Percentiles rank a stretch among this genome's conserved stretches.
Conservation (phyloP, 2,113 vertebrate species). For the Collichthys lucidus region DNA sequence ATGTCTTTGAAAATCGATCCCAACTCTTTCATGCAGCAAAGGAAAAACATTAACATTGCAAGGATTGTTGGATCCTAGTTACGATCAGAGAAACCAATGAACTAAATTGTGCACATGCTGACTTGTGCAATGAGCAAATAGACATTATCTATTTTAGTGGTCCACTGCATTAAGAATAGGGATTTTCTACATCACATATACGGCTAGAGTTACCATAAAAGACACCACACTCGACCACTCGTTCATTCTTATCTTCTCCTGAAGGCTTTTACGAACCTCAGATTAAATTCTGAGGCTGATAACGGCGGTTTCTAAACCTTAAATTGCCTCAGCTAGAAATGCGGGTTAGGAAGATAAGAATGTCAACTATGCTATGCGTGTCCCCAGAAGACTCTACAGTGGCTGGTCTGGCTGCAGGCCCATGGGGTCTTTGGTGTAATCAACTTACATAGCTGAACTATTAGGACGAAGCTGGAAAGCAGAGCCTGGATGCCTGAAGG, state of each 20-base stretch:
- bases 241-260: slow-evolving; percentile 24
- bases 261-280: slow-evolving; percentile 30
- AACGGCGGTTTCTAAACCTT: slow-evolving; percentile 56
- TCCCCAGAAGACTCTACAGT: slow-evolving; percentile 62
- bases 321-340: slow-evolving; percentile 66
- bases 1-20: slow-evolving; percentile 5
- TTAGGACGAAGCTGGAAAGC: slow-evolving; percentile 43
- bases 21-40: neutral
- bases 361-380: slow-evolving; percentile 66
- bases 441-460: slow-evolving; percentile 68
- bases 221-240: slow-evolving; percentile 6
- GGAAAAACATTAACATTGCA: slow-evolving; percentile 28
- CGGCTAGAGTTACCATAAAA: slow-evolving; percentile 3
- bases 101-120: slow-evolving; percentile 25
- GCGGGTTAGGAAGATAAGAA: slow-evolving; percentile 61
- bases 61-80: slow-evolving; percentile 16
- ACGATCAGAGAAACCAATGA: slow-evolving; percentile 4
- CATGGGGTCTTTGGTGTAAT: slow-evolving; percentile 59
- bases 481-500: slow-evolving; percentile 35
- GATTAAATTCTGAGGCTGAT: slow-evolving; percentile 67
- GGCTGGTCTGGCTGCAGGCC: slow-evolving; percentile 68
- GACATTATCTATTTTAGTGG: slow-evolving; percentile 26
- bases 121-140: slow-evolving; percentile 36
- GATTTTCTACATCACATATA: neutral
- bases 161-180: neutral